Evolutionary conservation across 1,140 invertebrate genomes (phyloP).

Genomic region (Drosophila nebulosa): DNA sequence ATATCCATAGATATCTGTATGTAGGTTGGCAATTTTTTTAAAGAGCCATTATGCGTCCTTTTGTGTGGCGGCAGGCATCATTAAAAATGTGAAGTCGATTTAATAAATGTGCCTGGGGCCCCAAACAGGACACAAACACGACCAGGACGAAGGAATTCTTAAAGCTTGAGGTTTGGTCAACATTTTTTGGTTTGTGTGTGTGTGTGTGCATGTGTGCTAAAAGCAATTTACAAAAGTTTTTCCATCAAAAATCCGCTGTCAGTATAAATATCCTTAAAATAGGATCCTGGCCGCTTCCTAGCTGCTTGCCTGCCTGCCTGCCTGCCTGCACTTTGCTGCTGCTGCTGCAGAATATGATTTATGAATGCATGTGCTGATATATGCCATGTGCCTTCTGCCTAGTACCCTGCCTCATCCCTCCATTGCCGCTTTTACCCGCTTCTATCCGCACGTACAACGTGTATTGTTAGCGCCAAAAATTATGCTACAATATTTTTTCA

Average conservation of each 20-base stretch:
- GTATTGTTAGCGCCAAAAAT: constrained; percentile 75
- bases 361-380: constrained; percentile 80
- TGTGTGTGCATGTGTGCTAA: constrained; percentile 38
- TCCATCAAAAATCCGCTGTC: constrained; percentile 81
- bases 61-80: constrained; percentile 51
- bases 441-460: constrained; percentile 24
- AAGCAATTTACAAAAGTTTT: constrained; percentile 81
- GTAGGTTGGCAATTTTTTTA: constrained; percentile 39
- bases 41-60: constrained; percentile 29
- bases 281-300: constrained; percentile 64
- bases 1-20: not conserved
- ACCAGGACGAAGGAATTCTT: constrained; percentile 31
- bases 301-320: constrained; percentile 64
- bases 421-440: not conserved
- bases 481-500: constrained; percentile 77
- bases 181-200: constrained; percentile 13
- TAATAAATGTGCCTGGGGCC: constrained; percentile 64
- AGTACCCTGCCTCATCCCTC: not conserved
- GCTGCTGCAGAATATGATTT: constrained; percentile 75
- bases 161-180: constrained; percentile 45
- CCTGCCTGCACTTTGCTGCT: constrained; percentile 41
- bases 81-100: constrained; percentile 71
- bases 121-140: constrained; percentile 32
- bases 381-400: constrained; percentile 59
- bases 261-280: constrained; percentile 81